Base-by-base conservation (phyloP, 2,113 vertebrate genomes). In the Nerophis lumbriciformis region DNA sequence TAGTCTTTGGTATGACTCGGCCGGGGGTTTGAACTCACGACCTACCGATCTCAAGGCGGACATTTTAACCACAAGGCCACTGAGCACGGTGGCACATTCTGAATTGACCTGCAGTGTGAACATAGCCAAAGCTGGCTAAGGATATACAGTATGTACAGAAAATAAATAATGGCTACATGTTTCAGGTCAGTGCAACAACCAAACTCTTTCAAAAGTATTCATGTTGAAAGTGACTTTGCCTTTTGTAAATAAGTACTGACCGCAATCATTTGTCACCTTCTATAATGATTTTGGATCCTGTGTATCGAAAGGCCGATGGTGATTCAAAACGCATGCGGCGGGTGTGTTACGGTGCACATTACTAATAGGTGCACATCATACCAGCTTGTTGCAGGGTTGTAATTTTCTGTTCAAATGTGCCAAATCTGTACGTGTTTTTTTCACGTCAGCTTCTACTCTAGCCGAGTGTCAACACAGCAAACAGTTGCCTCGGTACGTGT, bases 301-400 rank as follows among this genome's bases (percentile, higher is more conserved):
- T 16, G 8, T 39, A 55, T 55, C 16, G 9, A 15, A 56, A 42
- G 54, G 37, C 28, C 4, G 2, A 28, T 28, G 28, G 60, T 61
- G 55, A 53, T 70, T 79, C 69, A 69, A 28, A 69, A 53, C 50
- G 28, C n/a, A 65, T 63, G 66, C 65, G 60, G 59, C 39, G 54
- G 59, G 48, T 62, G 62, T 57, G 53, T 36, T 28, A 21, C 35
- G 28, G 28, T 28, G 2, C 28, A 66, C 70, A 57, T 59, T 38
- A 68, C 56, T 60, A 28, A 19, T 49, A 69, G 53, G 51, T 49
- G 77, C 71, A 69, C 8, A 65, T 21, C 59, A 58, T 65, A 66
- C 51, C 63, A 71, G 66, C 80, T 70, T 63, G 55, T 68, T 71
- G 71, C 59, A 72, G 68, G 74, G 59, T 73, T 56, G 52, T 58